These are phyloP conservation scores for Crossocerus cetratus DNA, from an alignment of 2,888 invertebrate genomes.

Conservation along the genomic window DNA sequence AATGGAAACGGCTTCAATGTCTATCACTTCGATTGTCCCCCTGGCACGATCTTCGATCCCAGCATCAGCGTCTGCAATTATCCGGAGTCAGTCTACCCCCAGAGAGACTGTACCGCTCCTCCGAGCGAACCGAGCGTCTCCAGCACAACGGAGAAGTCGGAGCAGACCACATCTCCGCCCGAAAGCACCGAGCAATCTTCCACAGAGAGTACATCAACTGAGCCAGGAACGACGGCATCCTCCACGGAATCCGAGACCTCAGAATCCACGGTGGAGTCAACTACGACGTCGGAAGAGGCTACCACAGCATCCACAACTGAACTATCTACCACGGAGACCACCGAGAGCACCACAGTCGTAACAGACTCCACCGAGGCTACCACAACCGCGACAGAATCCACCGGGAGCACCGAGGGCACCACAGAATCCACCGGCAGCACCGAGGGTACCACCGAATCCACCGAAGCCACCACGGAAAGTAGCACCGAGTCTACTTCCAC, in stretches of 20 bases:
- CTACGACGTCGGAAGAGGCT: constrained; percentile 11
- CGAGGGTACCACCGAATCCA: constrained; percentile 15
- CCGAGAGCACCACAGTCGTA: constrained; percentile 7
- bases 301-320: constrained; percentile 25
- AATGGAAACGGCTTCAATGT: constrained; percentile 82
- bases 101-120: constrained; percentile 62
- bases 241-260: constrained; percentile 15
- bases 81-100: constrained; percentile 82
- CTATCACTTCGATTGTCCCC: constrained; percentile 83
- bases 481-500: constrained; percentile 14
- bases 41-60: constrained; percentile 86
- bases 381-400: background rate
- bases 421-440: constrained; percentile 6
- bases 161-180: constrained; percentile 25
- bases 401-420: no score
- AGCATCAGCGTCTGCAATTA: constrained; percentile 83
- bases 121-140: constrained; percentile 27
- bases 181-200: background rate
- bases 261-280: constrained; percentile 13
- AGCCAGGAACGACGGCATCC: constrained; percentile 17
- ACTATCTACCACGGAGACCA: constrained; percentile 1
- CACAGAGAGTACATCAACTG: background rate
- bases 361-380: background rate
- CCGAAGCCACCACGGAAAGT: constrained; percentile 20
- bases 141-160: constrained; percentile 26